Base-by-base conservation (phyloP, 1,140 invertebrate genomes). In the Bombus pascuorum region DNA sequence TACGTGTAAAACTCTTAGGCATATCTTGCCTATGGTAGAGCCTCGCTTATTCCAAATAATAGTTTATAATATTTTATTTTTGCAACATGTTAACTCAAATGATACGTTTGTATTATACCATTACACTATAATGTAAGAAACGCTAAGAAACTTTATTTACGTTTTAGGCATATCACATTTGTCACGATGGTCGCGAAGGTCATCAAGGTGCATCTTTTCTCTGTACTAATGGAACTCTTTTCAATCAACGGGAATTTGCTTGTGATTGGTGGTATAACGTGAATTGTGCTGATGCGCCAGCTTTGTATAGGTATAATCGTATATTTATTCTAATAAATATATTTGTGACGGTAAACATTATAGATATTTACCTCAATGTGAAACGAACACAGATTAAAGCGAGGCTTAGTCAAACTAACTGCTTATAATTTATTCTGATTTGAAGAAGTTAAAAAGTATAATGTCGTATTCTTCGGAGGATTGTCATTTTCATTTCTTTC, bases 221-320 rank as follows among this genome's bases (percentile, higher is more conserved):
- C 1, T 98, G 98, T 93, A 97, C 98, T 9, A 98, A 98, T 91
- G 98, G 98, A 0, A 98, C 98, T 0, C 95, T 98, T 72, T 99
- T 98, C 93, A 98, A 98, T 92, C 98, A 98, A 92, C 96, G 97
- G 68, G 97, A 98, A 91, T 98, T 98, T 89, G 96, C 97, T 42
- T 98, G 98, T 90, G 98, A 98, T 92, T 98, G 98, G 98, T 98
- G 98, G 98, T 98, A 98, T 95, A 98, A 98, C 92, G 98, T 98
- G 0, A 97, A 98, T 92, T 98, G 97, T 88, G 96, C 95, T 15
- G 96, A 97, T 90, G 97, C 97, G 39, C 95, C 95, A 8, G 93
- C 95, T 73, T 94, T 96, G 76, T 97, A 97, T 93, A 96, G 95
- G 97, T 97, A 94, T 94, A 92, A 87, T 87, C 70, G 62, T 66